These are phyloP conservation scores for Misgurnus anguillicaudatus DNA, from an alignment of 2,113 vertebrate genomes.

Conservation along the genomic window DNA sequence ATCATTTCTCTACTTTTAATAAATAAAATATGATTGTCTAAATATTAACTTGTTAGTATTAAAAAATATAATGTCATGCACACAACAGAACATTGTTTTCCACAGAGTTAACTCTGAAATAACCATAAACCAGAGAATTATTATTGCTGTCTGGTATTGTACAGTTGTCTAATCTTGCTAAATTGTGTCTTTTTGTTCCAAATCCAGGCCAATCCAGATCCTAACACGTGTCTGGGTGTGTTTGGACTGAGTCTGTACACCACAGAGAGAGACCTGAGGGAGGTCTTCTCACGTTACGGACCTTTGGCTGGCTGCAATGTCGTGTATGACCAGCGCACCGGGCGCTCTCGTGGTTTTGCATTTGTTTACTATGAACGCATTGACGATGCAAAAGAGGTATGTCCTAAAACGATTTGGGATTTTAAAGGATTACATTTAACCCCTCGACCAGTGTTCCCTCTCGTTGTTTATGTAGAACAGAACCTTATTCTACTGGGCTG, in stretches of 20 bases:
- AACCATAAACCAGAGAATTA: not conserved
- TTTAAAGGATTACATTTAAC: too few species aligned
- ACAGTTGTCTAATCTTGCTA: not conserved
- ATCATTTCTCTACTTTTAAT: too few species aligned
- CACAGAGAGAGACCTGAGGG: slow-evolving; percentile 89
- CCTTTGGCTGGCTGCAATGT: slow-evolving; percentile 90
- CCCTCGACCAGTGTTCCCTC: too few species aligned
- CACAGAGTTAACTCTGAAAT: not conserved
- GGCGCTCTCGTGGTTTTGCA: slow-evolving; percentile 90
- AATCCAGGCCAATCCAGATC: slow-evolving; percentile 89
- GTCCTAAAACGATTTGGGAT: slow-evolving; percentile 2
- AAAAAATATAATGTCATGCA: too few species aligned
- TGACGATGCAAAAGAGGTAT: slow-evolving; percentile 93
- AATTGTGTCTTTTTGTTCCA: not conserved
- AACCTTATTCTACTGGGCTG: too few species aligned
- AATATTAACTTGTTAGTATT: too few species aligned
- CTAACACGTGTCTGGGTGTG: slow-evolving; percentile 90
- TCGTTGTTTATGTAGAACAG: too few species aligned
- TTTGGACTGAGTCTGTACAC: slow-evolving; percentile 95
- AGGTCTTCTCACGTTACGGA: slow-evolving; percentile 92
- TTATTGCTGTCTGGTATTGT: too few species aligned
- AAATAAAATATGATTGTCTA: too few species aligned
- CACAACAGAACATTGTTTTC: too few species aligned
- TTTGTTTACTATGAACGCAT: slow-evolving; percentile 94
- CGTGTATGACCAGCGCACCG: slow-evolving; percentile 92